Base-by-base conservation (phyloP, 2,113 vertebrate genomes). In the Gymnorhina tibicen region DNA sequence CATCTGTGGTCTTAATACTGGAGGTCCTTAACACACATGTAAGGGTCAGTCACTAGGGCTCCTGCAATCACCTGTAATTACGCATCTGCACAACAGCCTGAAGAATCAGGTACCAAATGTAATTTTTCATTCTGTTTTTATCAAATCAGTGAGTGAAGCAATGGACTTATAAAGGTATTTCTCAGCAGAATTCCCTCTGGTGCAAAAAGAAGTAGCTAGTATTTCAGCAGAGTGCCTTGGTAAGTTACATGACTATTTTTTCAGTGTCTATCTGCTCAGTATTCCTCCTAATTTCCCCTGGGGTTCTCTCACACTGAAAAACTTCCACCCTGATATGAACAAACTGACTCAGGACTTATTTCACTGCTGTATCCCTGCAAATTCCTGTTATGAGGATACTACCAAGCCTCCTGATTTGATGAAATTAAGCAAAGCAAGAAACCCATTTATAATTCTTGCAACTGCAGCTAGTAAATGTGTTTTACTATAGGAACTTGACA, bases 261-360 rank as follows among this genome's bases (percentile, higher is more conserved):
- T 41, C 23, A 26, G n/a, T 75, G 3, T 74, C 46, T 84, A 4
- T 74, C 55, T 88, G 47, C 53, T 90, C 82, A 67, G 39, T 59
- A 75, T 88, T 94, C n/a, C 13, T 87, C 24, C 73, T 93, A 85
- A 96, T 96, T 96, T 97, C 95, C 88, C 79, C 39, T 53, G 90
- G 64, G 95, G 60, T 74, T 84, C 24, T 81, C 39, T 75, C 44
- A 37, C 27, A 33, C 39, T 70, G 63, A 70, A 94, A 79, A 85
- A 74, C 30, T 93, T 96, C 75, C 88, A 27, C 50, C 30, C 30
- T 63, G 33, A 41, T 94, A 67, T 2, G 32, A 93, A 68, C 55
- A 93, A 80, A 92, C 41, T 78, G 79, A 91, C 3, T n/a, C 30
- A 63, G 44, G 44, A 93, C 24, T 88, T 87, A 86, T 81, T 96